Conservation (phyloP, 2,797 vertebrate species). For the Heteromormyrus szaboi region DNA sequence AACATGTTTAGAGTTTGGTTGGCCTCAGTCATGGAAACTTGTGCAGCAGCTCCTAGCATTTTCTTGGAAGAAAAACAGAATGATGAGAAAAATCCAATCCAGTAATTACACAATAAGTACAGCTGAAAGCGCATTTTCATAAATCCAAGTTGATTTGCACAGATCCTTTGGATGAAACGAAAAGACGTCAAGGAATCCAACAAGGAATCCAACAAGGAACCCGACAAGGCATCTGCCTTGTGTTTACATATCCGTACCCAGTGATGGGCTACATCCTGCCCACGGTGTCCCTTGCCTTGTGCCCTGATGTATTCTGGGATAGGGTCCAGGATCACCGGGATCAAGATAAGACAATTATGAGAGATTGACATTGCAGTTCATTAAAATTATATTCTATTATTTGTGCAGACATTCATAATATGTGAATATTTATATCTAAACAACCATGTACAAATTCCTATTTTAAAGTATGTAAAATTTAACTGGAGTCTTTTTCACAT, state of each 20-base stretch:
- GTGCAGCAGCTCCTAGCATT: too few relatives aligned
- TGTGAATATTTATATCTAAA: background rate
- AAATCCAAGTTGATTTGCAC: constrained; percentile 19
- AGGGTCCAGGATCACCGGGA: background rate
- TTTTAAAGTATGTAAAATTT: background rate
- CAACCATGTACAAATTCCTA: background rate
- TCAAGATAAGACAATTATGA: background rate
- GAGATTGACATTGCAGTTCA: background rate
- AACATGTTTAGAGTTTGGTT: background rate
- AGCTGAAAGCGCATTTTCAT: constrained; percentile 29
- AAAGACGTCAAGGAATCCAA: background rate
- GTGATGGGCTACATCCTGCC: background rate
- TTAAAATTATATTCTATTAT: background rate
- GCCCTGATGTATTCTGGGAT: background rate
- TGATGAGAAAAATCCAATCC: background rate
- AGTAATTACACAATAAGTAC: background rate
- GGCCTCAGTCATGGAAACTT: background rate
- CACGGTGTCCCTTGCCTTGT: background rate
- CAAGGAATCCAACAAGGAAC: background rate
- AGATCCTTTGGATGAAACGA: constrained; percentile 16
- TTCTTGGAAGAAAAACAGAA: background rate
- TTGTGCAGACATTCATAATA: background rate
- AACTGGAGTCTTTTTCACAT: background rate
- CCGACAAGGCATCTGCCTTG: background rate
- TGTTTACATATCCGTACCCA: background rate